A percentile compares a stretch with the other conserved stretches of the same genome.
Conservation (phyloP, 2,113 vertebrate genomes). For the Progne subis region DNA sequence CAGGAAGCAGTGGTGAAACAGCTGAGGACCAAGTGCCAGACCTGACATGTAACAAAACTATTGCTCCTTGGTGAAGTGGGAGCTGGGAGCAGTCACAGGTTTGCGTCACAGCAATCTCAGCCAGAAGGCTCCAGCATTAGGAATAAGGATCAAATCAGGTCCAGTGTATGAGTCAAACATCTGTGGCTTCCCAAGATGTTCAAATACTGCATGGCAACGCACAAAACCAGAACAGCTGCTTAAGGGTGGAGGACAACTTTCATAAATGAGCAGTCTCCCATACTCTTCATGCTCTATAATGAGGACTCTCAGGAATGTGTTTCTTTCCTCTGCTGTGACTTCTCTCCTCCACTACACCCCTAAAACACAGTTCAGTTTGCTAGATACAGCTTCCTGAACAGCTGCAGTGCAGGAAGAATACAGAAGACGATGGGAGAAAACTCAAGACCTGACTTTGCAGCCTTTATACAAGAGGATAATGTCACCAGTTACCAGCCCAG, state of each 20-base stretch:
- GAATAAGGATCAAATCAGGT: neutral
- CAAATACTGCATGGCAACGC: neutral
- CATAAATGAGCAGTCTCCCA: neutral
- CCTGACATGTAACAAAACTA: neutral
- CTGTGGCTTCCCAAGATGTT: neutral
- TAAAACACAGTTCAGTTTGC: neutral
- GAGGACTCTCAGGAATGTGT: neutral
- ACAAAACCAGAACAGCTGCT: conserved; percentile 38
- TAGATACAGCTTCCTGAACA: neutral
- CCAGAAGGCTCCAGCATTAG: neutral
- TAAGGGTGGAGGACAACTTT: conserved; percentile 9
- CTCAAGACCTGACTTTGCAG: neutral
- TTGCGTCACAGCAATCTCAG: neutral
- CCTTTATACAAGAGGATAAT: neutral
- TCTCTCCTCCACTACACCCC: neutral
- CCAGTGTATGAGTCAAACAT: neutral
- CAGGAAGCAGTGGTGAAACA: neutral
- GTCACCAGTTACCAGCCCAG: neutral
- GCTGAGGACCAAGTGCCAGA: neutral
- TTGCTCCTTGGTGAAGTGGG: neutral
- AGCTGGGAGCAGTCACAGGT: neutral
- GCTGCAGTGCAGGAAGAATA: neutral
- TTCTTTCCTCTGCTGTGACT: neutral
- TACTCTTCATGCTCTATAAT: neutral
- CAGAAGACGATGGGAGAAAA: neutral